phyloP scores from a whole-genome alignment of 2,113 vertebrate species.

The Paramisgurnus dabryanus region DNA sequence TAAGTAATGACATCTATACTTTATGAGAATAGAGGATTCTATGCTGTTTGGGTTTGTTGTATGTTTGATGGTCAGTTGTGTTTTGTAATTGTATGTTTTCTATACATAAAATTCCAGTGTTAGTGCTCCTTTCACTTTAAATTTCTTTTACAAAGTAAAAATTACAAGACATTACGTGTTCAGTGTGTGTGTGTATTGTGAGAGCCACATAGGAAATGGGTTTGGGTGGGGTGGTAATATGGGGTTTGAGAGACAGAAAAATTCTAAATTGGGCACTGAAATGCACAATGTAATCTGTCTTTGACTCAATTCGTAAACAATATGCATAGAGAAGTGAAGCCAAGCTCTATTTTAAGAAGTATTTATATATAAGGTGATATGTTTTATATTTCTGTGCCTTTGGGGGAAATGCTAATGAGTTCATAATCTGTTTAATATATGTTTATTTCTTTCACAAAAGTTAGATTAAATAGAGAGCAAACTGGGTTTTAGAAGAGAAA shows the following conservation, averaged over 20 bases:
- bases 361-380: too few species aligned
- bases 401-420: too few species aligned
- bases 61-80: background rate
- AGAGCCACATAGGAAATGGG: conserved; percentile 31
- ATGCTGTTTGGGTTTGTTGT: too few species aligned
- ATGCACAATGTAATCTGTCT: conserved; percentile 26
- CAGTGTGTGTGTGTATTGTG: conserved; percentile 6
- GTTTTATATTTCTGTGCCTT: too few species aligned
- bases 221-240: conserved; percentile 42
- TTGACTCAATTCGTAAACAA: background rate
- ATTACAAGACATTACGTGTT: conserved; percentile 37
- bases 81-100: background rate
- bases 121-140: conserved; percentile 12
- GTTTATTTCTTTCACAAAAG: too few species aligned
- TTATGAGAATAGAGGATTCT: too few species aligned
- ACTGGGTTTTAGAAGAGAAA: too few species aligned
- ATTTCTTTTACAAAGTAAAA: background rate
- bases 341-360: conserved; percentile 4
- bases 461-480: too few species aligned
- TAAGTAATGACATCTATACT: too few species aligned
- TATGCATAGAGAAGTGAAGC: background rate
- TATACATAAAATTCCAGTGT: background rate
- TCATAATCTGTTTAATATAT: too few species aligned
- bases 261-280: conserved; percentile 33
- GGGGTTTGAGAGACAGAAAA: conserved; percentile 35